Base-by-base conservation (phyloP, 2,888 invertebrate genomes). In the Ernsta delagoae region DNA sequence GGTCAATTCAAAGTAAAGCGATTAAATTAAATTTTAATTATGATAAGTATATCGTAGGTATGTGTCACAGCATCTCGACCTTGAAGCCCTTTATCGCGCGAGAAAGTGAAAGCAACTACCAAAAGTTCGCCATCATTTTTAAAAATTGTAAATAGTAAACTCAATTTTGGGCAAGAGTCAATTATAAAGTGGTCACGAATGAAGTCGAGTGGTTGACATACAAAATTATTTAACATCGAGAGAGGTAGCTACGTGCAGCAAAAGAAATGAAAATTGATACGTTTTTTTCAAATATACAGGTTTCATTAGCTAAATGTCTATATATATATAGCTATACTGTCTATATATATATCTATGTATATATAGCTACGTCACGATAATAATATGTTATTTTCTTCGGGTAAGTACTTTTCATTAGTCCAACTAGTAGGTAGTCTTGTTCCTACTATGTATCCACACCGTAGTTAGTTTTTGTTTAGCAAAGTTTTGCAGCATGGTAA, bases 41-140 rank as follows among this genome's bases (percentile, higher is more conserved):
- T 5, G 4, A 39, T 39, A 39, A 24, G 24, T 24, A 24, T 24
- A 24, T 24, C n/a, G n/a, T n/a, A n/a, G n/a, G 83, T 83, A 81
- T 77, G 31, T 54, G 12, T 9, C 78, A 75, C 56, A 72, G 72
- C 73, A 71, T 71, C 66, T 75, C 57, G 84, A 84, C 87, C 89
- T 88, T 87, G 86, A 79, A 75, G 83, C 87, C 88, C 87, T 89
- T 88, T 86, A 84, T 86, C 82, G 82, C 75, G 77, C 72, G 78
- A 76, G 82, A 88, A 86, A 90, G 91, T 89, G 89, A 91, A 90
- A 91, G 90, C 81, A 72, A 71, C 71, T 80, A n/a, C 83, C 81
- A 31, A 45, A 56, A 59, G 71, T 75, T 74, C 78, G 76, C 79
- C 77, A 83, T 84, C 83, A 80, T 82, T 85, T 83, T 83, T 7